phyloP scores from a whole-genome alignment of 2,888 invertebrate species.

The Oeneis ivallda region DNA sequence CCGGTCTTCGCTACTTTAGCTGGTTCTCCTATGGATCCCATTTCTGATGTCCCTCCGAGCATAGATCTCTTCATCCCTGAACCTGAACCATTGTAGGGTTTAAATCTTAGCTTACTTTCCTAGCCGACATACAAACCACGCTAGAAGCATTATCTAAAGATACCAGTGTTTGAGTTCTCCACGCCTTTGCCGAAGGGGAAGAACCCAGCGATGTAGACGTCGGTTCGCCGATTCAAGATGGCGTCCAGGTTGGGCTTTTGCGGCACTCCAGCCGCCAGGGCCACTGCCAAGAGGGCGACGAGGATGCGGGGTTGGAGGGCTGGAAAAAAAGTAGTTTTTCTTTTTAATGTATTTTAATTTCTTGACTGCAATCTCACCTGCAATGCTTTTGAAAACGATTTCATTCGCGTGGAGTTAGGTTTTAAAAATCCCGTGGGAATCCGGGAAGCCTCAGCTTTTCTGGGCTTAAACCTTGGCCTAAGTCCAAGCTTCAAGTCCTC shows the following conservation, averaged over 20 bases:
- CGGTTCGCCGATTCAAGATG: slow-evolving; percentile 85
- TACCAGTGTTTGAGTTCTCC: slow-evolving; percentile 90
- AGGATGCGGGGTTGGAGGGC: slow-evolving; percentile 20
- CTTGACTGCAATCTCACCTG: no score
- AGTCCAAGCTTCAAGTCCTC: no score
- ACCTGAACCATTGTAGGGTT: no score
- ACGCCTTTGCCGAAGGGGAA: slow-evolving; percentile 94
- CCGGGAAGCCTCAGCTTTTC: no score
- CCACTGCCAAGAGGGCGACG: slow-evolving; percentile 45
- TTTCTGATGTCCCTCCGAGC: no score
- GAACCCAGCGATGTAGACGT: slow-evolving; percentile 96
- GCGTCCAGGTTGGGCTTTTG: slow-evolving; percentile 87
- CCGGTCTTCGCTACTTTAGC: no score
- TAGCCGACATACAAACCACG: neutral
- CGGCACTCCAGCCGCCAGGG: slow-evolving; percentile 49
- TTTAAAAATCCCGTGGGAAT: no score
- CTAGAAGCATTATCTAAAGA: slow-evolving; percentile 40
- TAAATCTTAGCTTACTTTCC: neutral
- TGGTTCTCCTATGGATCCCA: no score
- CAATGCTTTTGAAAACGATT: no score
- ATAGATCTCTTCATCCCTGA: no score
- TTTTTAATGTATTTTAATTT: neutral
- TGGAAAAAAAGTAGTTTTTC: slow-evolving; percentile 3
- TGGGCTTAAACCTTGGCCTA: no score
- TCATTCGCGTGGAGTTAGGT: no score